Percentiles rank a stretch among this genome's conserved stretches.
Conservation (phyloP, 2,797 vertebrate genomes). For the Martes flavigula region DNA sequence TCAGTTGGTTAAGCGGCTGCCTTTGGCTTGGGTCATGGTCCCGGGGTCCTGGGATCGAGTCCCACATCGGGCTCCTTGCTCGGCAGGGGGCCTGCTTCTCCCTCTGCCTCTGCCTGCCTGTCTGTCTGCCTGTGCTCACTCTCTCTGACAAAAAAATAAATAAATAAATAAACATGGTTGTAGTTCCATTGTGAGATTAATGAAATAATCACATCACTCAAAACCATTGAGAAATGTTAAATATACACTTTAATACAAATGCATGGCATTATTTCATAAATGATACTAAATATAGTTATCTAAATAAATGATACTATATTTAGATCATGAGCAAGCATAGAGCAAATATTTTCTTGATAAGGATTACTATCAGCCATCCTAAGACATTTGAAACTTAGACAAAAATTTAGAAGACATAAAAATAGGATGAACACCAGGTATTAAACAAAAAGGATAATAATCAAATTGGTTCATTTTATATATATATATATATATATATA, state of each 20-base stretch:
- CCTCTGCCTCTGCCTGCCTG: too few relatives aligned
- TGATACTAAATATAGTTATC: neutral
- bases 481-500: too few relatives aligned
- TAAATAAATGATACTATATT: neutral
- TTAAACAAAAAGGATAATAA: neutral
- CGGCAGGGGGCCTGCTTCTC: too few relatives aligned
- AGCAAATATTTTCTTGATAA: neutral
- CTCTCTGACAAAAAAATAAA: too few relatives aligned
- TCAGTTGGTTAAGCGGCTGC: too few relatives aligned
- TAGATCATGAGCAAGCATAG: neutral
- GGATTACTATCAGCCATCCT: neutral
- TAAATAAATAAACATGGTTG: neutral
- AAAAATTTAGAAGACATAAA: neutral
- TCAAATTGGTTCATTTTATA: neutral
- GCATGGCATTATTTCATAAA: neutral
- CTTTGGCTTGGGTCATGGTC: too few relatives aligned
- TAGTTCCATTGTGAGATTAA: neutral
- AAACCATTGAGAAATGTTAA: neutral
- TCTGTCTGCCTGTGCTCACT: too few relatives aligned
- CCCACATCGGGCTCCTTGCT: too few relatives aligned
- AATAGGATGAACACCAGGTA: neutral
- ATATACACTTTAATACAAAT: neutral
- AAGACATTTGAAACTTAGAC: neutral
- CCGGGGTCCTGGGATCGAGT: too few relatives aligned
- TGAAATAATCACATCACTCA: neutral